Conservation (phyloP, 1,140 invertebrate genomes). For the Scaptomyza hsui region DNA sequence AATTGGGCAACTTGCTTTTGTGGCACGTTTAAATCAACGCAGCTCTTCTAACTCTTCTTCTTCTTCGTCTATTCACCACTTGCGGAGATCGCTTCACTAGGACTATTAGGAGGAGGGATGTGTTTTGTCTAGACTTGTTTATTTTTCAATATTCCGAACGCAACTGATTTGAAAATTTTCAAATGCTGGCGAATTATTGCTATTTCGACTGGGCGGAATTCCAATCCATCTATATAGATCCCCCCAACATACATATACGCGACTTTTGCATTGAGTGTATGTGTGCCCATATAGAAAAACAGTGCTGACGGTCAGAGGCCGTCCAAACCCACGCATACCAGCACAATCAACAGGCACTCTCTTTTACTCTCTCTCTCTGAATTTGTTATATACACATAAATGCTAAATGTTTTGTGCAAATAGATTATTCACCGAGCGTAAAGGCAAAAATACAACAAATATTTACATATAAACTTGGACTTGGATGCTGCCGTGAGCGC, state of each 20-base stretch:
- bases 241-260: slow-evolving; percentile 47
- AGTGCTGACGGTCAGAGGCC: slow-evolving; percentile 77
- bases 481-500: slow-evolving; percentile 59
- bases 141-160: slow-evolving; percentile 84
- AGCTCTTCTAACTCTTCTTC: slow-evolving; percentile 44
- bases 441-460: slow-evolving; percentile 42
- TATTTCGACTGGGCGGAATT: slow-evolving; percentile 77
- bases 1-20: slow-evolving; percentile 69
- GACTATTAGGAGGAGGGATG: slow-evolving; percentile 59
- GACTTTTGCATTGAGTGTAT: slow-evolving; percentile 37
- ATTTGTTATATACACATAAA: slow-evolving; percentile 42
- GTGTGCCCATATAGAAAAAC: slow-evolving; percentile 50
- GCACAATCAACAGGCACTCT: slow-evolving; percentile 26
- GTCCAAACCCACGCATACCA: slow-evolving; percentile 72
- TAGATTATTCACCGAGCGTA: slow-evolving; percentile 71
- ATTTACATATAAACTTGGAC: slow-evolving; percentile 73
- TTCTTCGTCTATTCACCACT: slow-evolving; percentile 44
- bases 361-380: slow-evolving; percentile 26
- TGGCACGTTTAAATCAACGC: slow-evolving; percentile 75
- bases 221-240: slow-evolving; percentile 69
- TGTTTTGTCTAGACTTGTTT: slow-evolving; percentile 74
- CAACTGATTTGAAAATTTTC: slow-evolving; percentile 83
- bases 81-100: slow-evolving; percentile 75
- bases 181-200: slow-evolving; percentile 82
- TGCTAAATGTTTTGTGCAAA: slow-evolving; percentile 69